phyloP scores from a whole-genome alignment of 2,797 vertebrate genomes.

The Danio tinwini region DNA sequence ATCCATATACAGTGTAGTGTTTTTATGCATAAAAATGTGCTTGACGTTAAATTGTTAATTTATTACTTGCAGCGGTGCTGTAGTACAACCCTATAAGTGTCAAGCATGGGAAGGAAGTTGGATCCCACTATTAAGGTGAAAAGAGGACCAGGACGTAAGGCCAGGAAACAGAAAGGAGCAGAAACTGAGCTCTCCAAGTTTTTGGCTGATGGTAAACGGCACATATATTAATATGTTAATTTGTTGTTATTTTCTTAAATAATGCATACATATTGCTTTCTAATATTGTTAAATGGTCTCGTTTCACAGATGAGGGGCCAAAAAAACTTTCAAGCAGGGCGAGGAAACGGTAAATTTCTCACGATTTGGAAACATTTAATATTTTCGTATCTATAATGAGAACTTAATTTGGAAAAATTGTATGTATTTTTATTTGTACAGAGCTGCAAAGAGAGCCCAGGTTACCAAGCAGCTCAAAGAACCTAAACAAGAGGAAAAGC shows the following conservation, averaged over 20 bases:
- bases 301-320: conserved; percentile 71
- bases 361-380: background rate
- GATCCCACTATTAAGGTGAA: conserved; percentile 87
- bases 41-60: background rate
- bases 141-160: conserved; percentile 89
- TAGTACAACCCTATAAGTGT: conserved; percentile 54
- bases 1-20: background rate
- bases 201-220: conserved; percentile 81
- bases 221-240: background rate
- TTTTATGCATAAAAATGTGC: too few relatives aligned
- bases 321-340: conserved; percentile 88
- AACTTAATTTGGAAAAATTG: too few relatives aligned
- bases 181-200: conserved; percentile 89
- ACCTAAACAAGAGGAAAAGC: conserved; percentile 54
- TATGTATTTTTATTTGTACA: conserved; percentile 57
- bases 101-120: conserved; percentile 90
- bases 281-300: background rate
- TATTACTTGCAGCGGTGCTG: background rate
- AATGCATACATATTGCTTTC: background rate
- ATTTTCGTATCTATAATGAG: too few relatives aligned
- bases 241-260: background rate
- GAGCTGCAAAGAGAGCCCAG: conserved; percentile 77
- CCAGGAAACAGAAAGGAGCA: conserved; percentile 90
- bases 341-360: conserved; percentile 81
- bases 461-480: conserved; percentile 56